Conservation (phyloP, 2,888 invertebrate species). For the Sceliomorpha sp. region DNA sequence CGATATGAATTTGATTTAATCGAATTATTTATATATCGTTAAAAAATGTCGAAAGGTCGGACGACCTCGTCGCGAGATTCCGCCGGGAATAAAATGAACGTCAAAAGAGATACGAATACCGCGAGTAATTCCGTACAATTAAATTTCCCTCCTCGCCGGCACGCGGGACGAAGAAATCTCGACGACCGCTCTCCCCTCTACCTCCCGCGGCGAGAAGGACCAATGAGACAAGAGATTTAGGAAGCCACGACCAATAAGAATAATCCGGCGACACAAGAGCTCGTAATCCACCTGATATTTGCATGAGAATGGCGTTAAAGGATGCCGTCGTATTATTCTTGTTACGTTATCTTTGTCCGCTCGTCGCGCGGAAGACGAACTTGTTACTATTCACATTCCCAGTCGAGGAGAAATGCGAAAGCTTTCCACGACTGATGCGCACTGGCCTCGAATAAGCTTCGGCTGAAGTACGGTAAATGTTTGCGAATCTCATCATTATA, state of each 20-base stretch:
- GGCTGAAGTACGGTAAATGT: constrained; percentile 8
- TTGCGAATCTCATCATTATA: background rate
- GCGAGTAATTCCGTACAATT: constrained; percentile 52
- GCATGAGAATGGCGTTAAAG: constrained; percentile 75
- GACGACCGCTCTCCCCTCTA: too few species aligned
- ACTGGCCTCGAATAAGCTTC: constrained; percentile 10
- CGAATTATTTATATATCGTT: too few species aligned
- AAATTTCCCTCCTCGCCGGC: constrained; percentile 45
- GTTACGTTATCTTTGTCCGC: constrained; percentile 66
- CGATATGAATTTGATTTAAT: too few species aligned
- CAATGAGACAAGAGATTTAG: constrained; percentile 58
- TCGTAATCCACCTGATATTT: constrained; percentile 74
- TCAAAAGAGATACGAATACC: constrained; percentile 38
- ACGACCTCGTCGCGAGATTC: constrained; percentile 6
- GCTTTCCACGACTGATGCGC: background rate
- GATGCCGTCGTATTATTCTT: constrained; percentile 74
- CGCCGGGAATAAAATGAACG: constrained; percentile 26
- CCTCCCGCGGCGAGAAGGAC: constrained; percentile 43
- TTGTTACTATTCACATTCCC: constrained; percentile 55
- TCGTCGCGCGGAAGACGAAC: constrained; percentile 46
- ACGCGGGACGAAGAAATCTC: constrained; percentile 40
- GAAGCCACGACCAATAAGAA: constrained; percentile 70
- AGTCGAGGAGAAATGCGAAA: constrained; percentile 26
- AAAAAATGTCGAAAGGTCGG: too few species aligned
- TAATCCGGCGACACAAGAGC: constrained; percentile 72